phyloP scores from a whole-genome alignment of 2,113 vertebrate species.

The Sebastes fasciatus region DNA sequence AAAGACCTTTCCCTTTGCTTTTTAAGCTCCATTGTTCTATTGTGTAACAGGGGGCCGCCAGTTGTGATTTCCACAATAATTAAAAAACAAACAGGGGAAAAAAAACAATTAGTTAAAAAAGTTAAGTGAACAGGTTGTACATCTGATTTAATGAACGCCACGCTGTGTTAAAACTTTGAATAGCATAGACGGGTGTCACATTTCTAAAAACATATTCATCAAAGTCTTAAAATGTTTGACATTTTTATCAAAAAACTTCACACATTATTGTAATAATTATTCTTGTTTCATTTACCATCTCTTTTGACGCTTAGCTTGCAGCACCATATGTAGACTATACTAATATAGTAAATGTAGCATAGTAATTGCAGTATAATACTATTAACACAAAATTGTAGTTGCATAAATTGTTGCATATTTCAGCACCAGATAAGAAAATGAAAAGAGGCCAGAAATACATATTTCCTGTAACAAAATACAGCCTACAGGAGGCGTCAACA shows the following conservation, averaged over 20 bases:
- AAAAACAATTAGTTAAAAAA: slow-evolving; percentile 38
- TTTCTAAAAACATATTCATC: neutral
- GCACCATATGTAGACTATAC: neutral
- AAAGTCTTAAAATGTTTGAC: neutral
- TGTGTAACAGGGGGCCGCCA: neutral
- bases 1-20: slow-evolving; percentile 18
- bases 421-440: neutral
- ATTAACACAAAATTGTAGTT: neutral
- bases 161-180: neutral
- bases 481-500: neutral
- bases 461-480: neutral
- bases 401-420: neutral
- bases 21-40: slow-evolving; percentile 11
- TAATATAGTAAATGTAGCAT: neutral
- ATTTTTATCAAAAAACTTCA: slow-evolving; percentile 9
- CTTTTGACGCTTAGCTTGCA: neutral
- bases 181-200: neutral
- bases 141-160: slow-evolving; percentile 27
- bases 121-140: slow-evolving; percentile 12
- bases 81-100: slow-evolving; percentile 24
- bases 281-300: neutral
- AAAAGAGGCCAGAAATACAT: neutral
- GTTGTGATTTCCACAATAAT: slow-evolving; percentile 47
- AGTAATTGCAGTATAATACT: too few species aligned
- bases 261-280: slow-evolving; percentile 7